Percentiles rank a stretch among this genome's conserved stretches.
Evolutionary conservation across 2,797 vertebrate species (phyloP).

Genomic region (Mionectes olivaceus): DNA sequence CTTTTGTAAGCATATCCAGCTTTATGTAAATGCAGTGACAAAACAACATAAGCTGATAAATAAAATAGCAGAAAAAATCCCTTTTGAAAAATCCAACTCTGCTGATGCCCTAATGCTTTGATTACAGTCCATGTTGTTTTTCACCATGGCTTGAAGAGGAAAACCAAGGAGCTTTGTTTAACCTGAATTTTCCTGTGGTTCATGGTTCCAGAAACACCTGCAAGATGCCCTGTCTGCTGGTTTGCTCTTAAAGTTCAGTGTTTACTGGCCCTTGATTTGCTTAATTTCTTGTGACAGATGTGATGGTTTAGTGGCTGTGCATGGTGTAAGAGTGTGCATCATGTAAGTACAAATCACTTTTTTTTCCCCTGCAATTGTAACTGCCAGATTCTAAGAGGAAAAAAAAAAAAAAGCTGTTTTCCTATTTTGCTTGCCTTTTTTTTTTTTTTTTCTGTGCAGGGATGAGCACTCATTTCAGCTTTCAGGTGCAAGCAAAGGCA

Average conservation of each 20-base stretch:
- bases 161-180: background rate
- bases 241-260: background rate
- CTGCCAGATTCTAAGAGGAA: background rate
- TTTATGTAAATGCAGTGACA: background rate
- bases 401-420: background rate
- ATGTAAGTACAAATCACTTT: background rate
- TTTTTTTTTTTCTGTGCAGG: background rate
- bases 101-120: background rate
- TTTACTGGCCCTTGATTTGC: background rate
- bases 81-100: background rate
- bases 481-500: background rate
- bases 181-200: background rate
- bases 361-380: background rate
- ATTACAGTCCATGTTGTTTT: background rate
- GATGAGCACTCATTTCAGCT: background rate
- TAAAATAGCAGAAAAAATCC: background rate
- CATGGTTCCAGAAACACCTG: background rate
- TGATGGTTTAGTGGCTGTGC: background rate
- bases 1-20: background rate
- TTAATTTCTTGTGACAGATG: background rate
- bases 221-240: background rate
- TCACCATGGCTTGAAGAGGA: background rate
- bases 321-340: background rate
- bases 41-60: background rate
- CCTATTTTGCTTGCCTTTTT: too few species aligned